Base-by-base conservation (phyloP, 2,797 vertebrate genomes). In the Chelon labrosus region DNA sequence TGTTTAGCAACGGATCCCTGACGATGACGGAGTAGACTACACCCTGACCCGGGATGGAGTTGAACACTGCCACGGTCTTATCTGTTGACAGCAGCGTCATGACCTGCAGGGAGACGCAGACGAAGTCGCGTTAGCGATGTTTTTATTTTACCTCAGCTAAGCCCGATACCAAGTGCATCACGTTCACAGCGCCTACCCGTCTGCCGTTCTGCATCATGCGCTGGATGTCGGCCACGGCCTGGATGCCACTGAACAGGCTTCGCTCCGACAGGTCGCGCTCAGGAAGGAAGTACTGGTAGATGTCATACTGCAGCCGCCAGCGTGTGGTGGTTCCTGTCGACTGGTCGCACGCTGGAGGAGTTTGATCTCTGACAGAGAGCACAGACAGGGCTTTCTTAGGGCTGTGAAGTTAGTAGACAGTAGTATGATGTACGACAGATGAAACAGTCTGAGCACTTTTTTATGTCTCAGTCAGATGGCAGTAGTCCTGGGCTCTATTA, bases 281-380 rank as follows among this genome's bases (percentile, higher is more conserved):
- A 0, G 96, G 97, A 50, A 98, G 91, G 87, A 98, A 98, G 90
- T 96, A 96, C 91, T 95, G 97, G 86, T 97, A 99, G 69, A 99
- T 37, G 0, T 98, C 96, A 0, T 99, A 99, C 68, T 47, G 89
- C 73, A 99, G 87, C n/a, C 96, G 94, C 96, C 95, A 97, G 20
- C 92, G 93, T 0, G 93, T 92, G 78, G 65, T 72, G 46, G 31
- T 57, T 0, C 56, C 93, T 0, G 73, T 92, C 1, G 87, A 89
- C 0, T 85, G 39, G 1, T 97, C 96, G 13, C 98, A 99, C 0
- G 70, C 47, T 0, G 93, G 93, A 3, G 97, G 93, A 53, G 19
- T 25, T 12, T 22, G 53, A 2, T 93, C 96, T 89, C 98, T 99
- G 78, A 70, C 0, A 13, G 9, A 79, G 64, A 70, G 20, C 4